Base-by-base conservation (phyloP, 2,888 invertebrate species). In the Clivina fossor region DNA sequence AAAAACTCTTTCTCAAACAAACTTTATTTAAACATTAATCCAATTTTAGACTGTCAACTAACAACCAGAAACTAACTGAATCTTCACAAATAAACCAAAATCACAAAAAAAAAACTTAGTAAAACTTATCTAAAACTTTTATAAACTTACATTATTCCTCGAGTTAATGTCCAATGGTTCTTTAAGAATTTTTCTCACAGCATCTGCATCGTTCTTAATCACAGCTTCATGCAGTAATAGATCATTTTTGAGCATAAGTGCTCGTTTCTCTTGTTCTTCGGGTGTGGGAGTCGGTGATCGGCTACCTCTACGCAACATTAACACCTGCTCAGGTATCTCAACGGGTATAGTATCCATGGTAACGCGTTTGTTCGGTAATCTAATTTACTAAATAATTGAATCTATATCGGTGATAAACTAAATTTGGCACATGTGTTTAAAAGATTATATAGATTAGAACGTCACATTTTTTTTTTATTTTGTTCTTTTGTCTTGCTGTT, bases 171-270 rank as follows among this genome's bases (percentile, higher is more conserved):
- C 85, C 19, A 85, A 80, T 0, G 82, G 83, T 61, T 85, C 79
- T 63, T 75, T 78, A 51, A 86, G 74, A 7, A 86, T 82, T 66
- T 80, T 81, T 41, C 79, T 73, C 13, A 85, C 86, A 0, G 81
- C 80, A 2, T 81, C 84, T 0, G 83, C 77, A 66, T 86, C 86
- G 67, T 85, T 86, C 71, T 85, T 86, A 69, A 86, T 85, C 24
- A 86, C 86, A 2, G 86, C 86, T 66, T 86, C 86, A 68, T 86
- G 85, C 1, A 86, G 76, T 2, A 85, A 76, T 35, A 86, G 73
- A 67, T 86, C 85, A 66, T 86, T 86, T 65, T 84, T 81, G 64
- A 85, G 80, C 32, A 82, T 78, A 1, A 80, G 70, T 1, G 78
- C 74, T 11, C 81, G 70, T 44, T 72, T 56, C 59, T 71, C 72